phyloP scores from a whole-genome alignment of 1,140 invertebrate genomes.

The Zaprionus nigranus region DNA sequence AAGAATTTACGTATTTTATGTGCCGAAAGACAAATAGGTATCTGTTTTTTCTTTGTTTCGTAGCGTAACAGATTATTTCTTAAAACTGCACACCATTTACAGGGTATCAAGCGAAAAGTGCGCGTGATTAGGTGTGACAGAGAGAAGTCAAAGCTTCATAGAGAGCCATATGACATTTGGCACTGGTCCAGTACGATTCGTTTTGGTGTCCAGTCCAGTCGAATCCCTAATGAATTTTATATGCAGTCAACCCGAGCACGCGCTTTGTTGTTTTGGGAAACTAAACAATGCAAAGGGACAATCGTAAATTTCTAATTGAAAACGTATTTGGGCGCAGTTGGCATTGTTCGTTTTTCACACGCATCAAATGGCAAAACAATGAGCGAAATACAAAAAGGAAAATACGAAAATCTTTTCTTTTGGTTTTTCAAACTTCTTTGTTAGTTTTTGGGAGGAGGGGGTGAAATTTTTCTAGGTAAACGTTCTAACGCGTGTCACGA shows the following conservation, averaged over 20 bases:
- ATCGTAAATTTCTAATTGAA: conserved; percentile 81
- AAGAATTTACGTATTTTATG: conserved; percentile 31
- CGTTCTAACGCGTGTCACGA: conserved; percentile 25
- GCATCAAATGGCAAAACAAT: conserved; percentile 44
- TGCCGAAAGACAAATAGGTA: neutral
- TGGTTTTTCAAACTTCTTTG: neutral
- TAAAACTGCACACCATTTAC: neutral
- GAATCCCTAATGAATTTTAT: conserved; percentile 60
- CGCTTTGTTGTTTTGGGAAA: conserved; percentile 34
- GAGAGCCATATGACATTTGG: conserved; percentile 10
- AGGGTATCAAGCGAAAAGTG: conserved; percentile 11
- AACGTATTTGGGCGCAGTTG: conserved; percentile 58
- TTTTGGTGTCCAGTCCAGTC: neutral
- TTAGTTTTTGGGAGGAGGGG: neutral
- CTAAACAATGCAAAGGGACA: conserved; percentile 45
- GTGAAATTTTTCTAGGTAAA: conserved; percentile 5
- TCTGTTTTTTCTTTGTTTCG: no score
- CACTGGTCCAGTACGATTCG: neutral
- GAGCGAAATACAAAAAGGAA: conserved; percentile 23
- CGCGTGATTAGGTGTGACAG: conserved; percentile 21
- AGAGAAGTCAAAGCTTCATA: conserved; percentile 35
- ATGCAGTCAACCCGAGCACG: conserved; percentile 43
- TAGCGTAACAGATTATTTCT: neutral
- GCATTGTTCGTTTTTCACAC: conserved; percentile 50
- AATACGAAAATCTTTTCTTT: conserved; percentile 18